Base-by-base conservation (phyloP, 2,888 invertebrate genomes). In the Megamerina dolium region DNA sequence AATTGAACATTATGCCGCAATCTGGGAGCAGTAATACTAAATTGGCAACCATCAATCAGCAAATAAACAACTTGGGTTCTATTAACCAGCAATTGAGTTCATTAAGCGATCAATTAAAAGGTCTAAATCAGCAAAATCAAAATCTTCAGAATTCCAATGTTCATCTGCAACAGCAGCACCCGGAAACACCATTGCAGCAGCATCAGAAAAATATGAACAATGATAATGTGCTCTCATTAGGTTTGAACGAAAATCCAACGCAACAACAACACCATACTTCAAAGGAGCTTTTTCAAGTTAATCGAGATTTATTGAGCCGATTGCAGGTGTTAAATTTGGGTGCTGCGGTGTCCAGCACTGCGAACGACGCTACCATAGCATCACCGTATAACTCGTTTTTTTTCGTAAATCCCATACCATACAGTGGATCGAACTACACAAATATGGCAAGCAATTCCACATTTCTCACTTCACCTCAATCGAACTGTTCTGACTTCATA, bases 61-160 rank as follows among this genome's bases (percentile, higher is more conserved):
- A 70, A 49, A 65, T 70, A 41, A 71, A 60, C 54, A 71, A 63
- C 53, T 52, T 71, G 52, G 70, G 70, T 47, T 66, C 64, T 48
- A 70, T 71, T 47, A 71, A 71, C 53, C 71, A 71, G 50, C 71
- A 72, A 51, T 44, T 71, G 47, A 68, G 63, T 23, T 63, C 69
- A 35, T 56, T 70, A 29, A 71, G 68, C 41, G 66, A 70, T 26
- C 71, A 71, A 50, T 49, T 72, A 46, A 71, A 64, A 47, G 71
- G 71, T 3, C 61, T 71, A 35, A 72, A 72, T 56, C 71, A 72
- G 50, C 71, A 72, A 49, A 70, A 66, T 44, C 70, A 71, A 47
- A 69, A 71, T 54, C 57, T 71, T 39, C 71, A 71, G 49, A 69
- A 70, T 46, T 61, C 70, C 20, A 64, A 62, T 52, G 63, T 60